Evolutionary conservation across 2,888 invertebrate species (phyloP), one percentile per base, ranked within the genome.

Genomic region (Lepidonotus clava): DNA sequence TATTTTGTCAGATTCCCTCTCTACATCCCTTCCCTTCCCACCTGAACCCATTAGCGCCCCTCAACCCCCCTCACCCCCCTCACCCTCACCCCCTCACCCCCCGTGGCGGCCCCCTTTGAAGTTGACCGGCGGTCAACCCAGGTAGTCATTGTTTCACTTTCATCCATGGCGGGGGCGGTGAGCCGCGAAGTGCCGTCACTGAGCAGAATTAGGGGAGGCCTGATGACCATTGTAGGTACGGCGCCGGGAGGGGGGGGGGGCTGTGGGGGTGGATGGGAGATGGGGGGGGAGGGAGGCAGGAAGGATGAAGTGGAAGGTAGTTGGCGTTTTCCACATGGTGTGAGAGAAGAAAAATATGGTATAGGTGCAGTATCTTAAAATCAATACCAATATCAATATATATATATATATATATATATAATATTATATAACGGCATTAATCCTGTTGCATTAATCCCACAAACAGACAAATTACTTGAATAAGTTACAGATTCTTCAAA

Each of bases 61-160:
- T 46, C 46, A 46, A 6, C 61, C 28, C 6, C 61, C 61, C 6
- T 61, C n/a, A 61, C 11, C 6, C 11, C n/a, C 61, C 61, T 8
- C 11, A 6, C 11, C 61, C 61, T n/a, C 21, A 76, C 21, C 61
- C 21, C 61, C 61, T 28, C 24, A 24, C 61, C 11, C n/a, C 61
- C 24, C n/a, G 28, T 24, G 28, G 28, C 61, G 11, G 61, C 5
- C 4, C 24, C 4, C 76, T 76, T 76, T 76, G 76, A 76, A 34
- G n/a, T 76, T n/a, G 36, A 24, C 38, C 76, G 76, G 36, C 76
- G 61, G 61, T 14, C 38, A 24, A 11, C 38, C 21, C 76, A 40
- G 38, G 38, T 76, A 76, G 76, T 21, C 76, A 76, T 76, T 76
- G 76, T 76, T 76, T 76, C 76, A 76, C 76, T 76, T 76, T 76